Evolutionary conservation across 2,797 vertebrate species (phyloP).

Genomic region (Acropternis orthonyx): DNA sequence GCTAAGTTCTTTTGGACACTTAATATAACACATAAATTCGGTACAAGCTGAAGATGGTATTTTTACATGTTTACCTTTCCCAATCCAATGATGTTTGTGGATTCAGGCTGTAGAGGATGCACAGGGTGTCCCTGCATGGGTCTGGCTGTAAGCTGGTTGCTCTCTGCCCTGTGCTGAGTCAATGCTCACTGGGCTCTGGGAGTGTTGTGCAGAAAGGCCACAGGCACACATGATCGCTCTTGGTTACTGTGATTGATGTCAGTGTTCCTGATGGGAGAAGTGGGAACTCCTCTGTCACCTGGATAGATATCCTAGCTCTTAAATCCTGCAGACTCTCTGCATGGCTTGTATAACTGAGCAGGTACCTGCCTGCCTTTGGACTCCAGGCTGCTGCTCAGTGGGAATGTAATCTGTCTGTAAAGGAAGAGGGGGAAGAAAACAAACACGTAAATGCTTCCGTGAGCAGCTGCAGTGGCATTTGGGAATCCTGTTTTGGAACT

Average conservation of each 20-base stretch:
- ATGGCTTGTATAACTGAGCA: neutral
- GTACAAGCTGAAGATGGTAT: neutral
- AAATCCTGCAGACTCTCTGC: neutral
- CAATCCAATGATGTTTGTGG: neutral
- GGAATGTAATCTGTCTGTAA: neutral
- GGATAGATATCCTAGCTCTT: neutral
- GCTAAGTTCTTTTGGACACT: neutral
- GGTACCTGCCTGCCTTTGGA: neutral
- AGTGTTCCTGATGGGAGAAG: neutral
- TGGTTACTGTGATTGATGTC: neutral
- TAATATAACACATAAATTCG: neutral
- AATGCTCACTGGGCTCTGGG: neutral
- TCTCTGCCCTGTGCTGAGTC: neutral
- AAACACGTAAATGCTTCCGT: accelerated
- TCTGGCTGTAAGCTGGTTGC: neutral
- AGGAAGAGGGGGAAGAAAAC: neutral
- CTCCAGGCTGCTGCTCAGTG: neutral
- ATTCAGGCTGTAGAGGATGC: neutral
- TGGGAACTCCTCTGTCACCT: neutral
- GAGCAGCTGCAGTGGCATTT: neutral
- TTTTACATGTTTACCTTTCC: neutral
- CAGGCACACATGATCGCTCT: neutral
- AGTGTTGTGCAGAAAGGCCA: neutral
- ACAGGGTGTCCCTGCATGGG: neutral
- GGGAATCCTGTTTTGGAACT: neutral